A percentile compares a stretch with the other conserved stretches of the same genome.
These are phyloP conservation scores for Hyles vespertilio DNA, from an alignment of 1,140 invertebrate genomes.

Conservation along the genomic window DNA sequence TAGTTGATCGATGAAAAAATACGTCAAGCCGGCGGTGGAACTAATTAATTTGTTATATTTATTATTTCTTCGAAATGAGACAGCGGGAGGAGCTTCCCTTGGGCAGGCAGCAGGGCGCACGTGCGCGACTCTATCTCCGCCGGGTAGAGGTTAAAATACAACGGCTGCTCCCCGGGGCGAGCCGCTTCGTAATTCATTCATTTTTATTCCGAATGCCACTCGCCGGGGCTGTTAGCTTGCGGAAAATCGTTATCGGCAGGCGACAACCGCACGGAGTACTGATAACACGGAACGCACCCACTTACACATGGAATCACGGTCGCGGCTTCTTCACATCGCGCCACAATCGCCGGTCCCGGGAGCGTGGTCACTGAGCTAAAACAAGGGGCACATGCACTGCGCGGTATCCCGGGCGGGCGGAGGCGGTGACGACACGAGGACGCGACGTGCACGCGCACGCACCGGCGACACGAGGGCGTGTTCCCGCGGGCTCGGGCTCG, in stretches of 20 bases:
- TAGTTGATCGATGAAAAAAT: not conserved
- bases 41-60: slow-evolving; percentile 28
- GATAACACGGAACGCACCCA: slow-evolving; percentile 56
- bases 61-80: slow-evolving; percentile 26
- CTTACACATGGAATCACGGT: slow-evolving; percentile 72
- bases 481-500: slow-evolving; percentile 27
- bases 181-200: slow-evolving; percentile 49
- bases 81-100: slow-evolving; percentile 35
- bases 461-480: slow-evolving; percentile 40
- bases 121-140: slow-evolving; percentile 53
- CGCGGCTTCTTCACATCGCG: slow-evolving; percentile 69
- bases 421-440: slow-evolving; percentile 17
- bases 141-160: slow-evolving; percentile 56
- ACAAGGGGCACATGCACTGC: slow-evolving; percentile 45
- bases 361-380: slow-evolving; percentile 50
- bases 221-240: slow-evolving; percentile 31
- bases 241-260: slow-evolving; percentile 53
- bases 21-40: slow-evolving; percentile 9
- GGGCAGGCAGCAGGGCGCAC: slow-evolving; percentile 48
- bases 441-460: slow-evolving; percentile 8
- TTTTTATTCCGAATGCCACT: slow-evolving; percentile 46
- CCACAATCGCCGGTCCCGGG: slow-evolving; percentile 62
- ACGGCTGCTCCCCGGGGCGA: slow-evolving; percentile 26
- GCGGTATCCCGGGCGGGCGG: slow-evolving; percentile 21
- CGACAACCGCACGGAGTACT: slow-evolving; percentile 38